Evolutionary conservation across 2,113 vertebrate genomes (phyloP), one percentile per base, ranked within the genome.

Genomic region (Cheirogaleus medius): DNA sequence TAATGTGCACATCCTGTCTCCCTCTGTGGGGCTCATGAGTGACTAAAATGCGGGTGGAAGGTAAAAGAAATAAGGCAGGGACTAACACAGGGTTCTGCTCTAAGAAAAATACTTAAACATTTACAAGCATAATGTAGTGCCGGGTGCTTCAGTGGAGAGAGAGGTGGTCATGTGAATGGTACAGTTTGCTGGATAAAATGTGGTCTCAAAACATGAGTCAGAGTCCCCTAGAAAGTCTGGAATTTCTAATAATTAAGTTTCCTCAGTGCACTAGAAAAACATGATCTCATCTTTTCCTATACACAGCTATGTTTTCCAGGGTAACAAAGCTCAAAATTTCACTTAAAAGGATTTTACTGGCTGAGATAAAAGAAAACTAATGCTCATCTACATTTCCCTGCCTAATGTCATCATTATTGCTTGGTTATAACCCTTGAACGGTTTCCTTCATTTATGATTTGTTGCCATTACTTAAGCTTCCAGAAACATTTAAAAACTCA

Each of bases 211-310:
- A 95, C 97, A 98, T 99, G 98, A 99, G 98, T 99, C 98, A 99
- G 78, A 97, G 97, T 98, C 98, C 98, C 97, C 96, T 97, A 98
- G 98, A 97, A 98, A 98, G 98, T 98, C 98, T 99, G 98, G 97
- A 98, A 98, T 98, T 98, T 98, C 98, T 97, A 98, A 98, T 98
- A 98, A 99, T 99, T 98, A 98, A 97, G 97, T 98, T 98, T 98
- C 93, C 97, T 98, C 96, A 92, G 94, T 96, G 97, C 90, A 97
- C 97, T 88, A 98, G 94, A 96, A 98, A 98, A 97, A 98, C 97
- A 98, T 98, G 98, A 98, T 97, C 98, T 98, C 98, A 98, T 98
- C 97, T 98, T 95, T 98, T 96, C 13, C 95, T 97, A 77, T 91
- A 90, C 98, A 98, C 98, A 98, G 94, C 96, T 97, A 98, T 97